Percentiles rank a stretch among this genome's conserved stretches.
Evolutionary conservation across 2,113 vertebrate species (phyloP).

Genomic region (Camarhynchus parvulus): DNA sequence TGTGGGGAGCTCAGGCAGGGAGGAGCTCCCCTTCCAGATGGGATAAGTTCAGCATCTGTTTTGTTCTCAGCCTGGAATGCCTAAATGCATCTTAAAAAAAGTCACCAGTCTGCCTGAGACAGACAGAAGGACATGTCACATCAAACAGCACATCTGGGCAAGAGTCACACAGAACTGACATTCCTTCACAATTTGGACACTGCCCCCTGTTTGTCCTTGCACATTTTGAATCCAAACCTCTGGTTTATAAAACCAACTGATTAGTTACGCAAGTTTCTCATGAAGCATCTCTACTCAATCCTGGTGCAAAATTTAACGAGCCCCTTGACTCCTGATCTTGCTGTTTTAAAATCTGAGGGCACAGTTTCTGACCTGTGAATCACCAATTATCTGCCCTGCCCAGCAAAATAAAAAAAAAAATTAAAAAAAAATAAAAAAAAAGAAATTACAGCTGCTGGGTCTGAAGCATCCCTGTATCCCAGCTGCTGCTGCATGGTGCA

Average conservation of each 20-base stretch:
- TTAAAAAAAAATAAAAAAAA: no score
- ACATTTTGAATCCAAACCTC: not conserved
- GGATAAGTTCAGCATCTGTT: constrained; percentile 41
- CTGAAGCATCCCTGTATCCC: not conserved
- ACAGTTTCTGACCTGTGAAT: not conserved
- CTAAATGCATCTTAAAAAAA: not conserved
- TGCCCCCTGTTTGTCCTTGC: not conserved
- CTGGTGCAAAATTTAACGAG: not conserved
- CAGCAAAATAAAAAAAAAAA: not conserved
- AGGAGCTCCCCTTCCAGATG: constrained; percentile 45
- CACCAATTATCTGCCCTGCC: not conserved
- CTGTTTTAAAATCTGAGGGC: not conserved
- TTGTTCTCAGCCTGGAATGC: not conserved
- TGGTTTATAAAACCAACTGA: not conserved
- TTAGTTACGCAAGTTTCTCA: not conserved
- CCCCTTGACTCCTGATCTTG: not conserved
- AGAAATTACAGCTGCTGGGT: not conserved
- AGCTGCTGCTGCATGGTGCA: not conserved
- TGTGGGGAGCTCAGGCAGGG: not conserved
- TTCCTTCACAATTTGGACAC: rapidly evolving
- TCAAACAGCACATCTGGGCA: not conserved
- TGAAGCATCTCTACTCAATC: not conserved
- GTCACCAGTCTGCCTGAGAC: not conserved
- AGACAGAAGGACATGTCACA: not conserved
- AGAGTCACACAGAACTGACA: not conserved